Percentiles rank a stretch among this genome's conserved stretches.
phyloP scores from a whole-genome alignment of 2,888 invertebrate genomes.

The Neoscelio sp. region DNA sequence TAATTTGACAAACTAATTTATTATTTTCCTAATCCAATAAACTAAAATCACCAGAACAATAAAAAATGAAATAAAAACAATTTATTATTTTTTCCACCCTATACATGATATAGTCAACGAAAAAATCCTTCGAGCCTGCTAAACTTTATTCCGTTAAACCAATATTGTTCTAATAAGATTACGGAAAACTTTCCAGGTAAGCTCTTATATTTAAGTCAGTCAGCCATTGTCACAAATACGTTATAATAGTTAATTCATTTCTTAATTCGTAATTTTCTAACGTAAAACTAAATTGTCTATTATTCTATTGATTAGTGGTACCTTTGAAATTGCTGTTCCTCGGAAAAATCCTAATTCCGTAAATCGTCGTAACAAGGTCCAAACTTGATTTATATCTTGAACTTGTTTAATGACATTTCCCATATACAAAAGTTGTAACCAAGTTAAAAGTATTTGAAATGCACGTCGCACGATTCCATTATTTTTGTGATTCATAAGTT shows the following conservation, averaged over 20 bases:
- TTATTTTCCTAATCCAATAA: too few species aligned
- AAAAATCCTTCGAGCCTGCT: background rate
- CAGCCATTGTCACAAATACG: background rate
- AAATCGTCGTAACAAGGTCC: too few species aligned
- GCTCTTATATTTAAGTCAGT: constrained; percentile 18
- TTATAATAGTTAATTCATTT: too few species aligned
- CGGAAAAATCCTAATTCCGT: too few species aligned
- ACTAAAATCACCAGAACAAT: too few species aligned
- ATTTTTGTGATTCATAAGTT: constrained; percentile 29
- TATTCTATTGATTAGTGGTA: background rate
- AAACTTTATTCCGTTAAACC: constrained; percentile 34
- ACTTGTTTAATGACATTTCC: too few species aligned
- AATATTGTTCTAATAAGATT: constrained; percentile 30
- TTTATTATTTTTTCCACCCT: too few species aligned
- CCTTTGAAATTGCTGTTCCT: background rate
- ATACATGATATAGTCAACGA: too few species aligned
- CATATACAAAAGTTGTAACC: too few species aligned
- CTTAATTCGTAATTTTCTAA: too few species aligned
- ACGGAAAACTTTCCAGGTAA: constrained; percentile 25
- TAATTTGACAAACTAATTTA: too few species aligned
- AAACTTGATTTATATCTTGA: too few species aligned
- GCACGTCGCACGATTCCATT: constrained; percentile 32
- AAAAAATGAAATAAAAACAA: constrained; percentile 3
- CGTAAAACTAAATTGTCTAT: background rate
- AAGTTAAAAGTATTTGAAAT: constrained; percentile 30